These are phyloP conservation scores for Lobophora halterata DNA, from an alignment of 2,888 invertebrate species.

Conservation along the genomic window DNA sequence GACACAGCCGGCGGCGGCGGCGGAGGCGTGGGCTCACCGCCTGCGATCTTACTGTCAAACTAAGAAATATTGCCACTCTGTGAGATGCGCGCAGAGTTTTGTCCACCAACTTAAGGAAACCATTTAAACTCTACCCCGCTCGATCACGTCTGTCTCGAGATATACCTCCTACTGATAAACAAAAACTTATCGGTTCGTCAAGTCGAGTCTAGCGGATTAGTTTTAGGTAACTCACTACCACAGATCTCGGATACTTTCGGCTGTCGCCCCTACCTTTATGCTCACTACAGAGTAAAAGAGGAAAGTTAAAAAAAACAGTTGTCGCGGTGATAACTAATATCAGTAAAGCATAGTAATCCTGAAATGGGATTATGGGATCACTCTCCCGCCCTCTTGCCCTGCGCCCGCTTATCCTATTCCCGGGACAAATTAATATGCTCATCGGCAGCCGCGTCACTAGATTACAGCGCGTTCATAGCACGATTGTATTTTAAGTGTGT, in stretches of 20 bases:
- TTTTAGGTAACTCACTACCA: too few species aligned
- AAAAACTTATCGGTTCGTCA: background rate
- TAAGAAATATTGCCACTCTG: conserved; percentile 67
- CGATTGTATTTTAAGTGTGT: conserved; percentile 85
- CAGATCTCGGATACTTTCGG: too few species aligned
- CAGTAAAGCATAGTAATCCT: conserved; percentile 37
- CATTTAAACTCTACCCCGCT: conserved; percentile 39
- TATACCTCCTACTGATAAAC: conserved; percentile 17
- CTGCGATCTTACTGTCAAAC: conserved; percentile 65
- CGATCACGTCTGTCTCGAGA: conserved; percentile 22
- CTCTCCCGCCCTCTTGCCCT: conserved; percentile 40
- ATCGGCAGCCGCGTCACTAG: conserved; percentile 77
- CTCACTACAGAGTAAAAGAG: conserved; percentile 33
- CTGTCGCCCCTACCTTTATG: too few species aligned
- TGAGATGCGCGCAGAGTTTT: conserved; percentile 44
- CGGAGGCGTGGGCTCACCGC: conserved; percentile 41
- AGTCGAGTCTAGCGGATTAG: too few species aligned
- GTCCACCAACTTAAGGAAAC: conserved; percentile 45
- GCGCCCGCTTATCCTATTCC: conserved; percentile 69
- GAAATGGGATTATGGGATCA: conserved; percentile 61
- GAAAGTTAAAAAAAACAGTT: conserved; percentile 44
- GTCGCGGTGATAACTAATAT: conserved; percentile 45
- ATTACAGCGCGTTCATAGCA: conserved; percentile 76
- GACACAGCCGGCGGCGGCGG: conserved; percentile 54
- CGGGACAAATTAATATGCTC: conserved; percentile 79